Evolutionary conservation across 92 coral and sea anemone species (phyloP), one percentile per base, ranked within the genome.

Genomic region (Bergia sp.): DNA sequence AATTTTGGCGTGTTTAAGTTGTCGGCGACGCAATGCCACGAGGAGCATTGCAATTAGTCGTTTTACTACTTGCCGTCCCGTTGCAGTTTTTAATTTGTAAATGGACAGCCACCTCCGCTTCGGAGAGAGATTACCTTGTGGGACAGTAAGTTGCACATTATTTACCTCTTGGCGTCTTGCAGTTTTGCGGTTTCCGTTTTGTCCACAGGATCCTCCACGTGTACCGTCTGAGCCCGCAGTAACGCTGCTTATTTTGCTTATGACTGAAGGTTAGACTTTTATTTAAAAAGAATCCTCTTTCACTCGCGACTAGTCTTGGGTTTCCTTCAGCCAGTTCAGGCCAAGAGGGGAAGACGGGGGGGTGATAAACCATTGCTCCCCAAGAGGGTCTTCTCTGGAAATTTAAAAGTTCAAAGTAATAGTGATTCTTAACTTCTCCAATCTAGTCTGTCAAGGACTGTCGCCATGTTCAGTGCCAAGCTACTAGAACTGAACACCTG

Each of bases 31-130:
- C n/a, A 82, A 97, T 97, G 99, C 98, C 98, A 50, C 95, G 98
- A 42, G 97, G 93, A 37, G 94, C 94, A 9, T 91, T 95, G 78
- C 96, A 95, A 73, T 85, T 95, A 10, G 94, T 93, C 4, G 49
- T 97, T 21, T 90, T 97, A 76, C 89, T 95, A 18, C 92, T 97
- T 15, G 99, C 99, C 3, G 96, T 97, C 36, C 99, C 99, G 10
- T 76, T 94, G 81, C 99, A 97, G 90, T 97, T 94, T 86, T 94
- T 95, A n/a, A 95, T 97, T 55, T 91, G 95, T 82, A 89, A 95
- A 67, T 97, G 98, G 99, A 93, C 96, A 45, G 88, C 95, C 7
- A 94, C 97, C 57, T 90, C 95, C 23, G 88, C 91, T 8, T 88
- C 92, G 79, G 98, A 93, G 66, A 90, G 97, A 73, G 94, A 89